Percentiles rank a stretch among this genome's conserved stretches.
Conservation (phyloP, 1,140 invertebrate genomes). For the Drosophila bipectinata region DNA sequence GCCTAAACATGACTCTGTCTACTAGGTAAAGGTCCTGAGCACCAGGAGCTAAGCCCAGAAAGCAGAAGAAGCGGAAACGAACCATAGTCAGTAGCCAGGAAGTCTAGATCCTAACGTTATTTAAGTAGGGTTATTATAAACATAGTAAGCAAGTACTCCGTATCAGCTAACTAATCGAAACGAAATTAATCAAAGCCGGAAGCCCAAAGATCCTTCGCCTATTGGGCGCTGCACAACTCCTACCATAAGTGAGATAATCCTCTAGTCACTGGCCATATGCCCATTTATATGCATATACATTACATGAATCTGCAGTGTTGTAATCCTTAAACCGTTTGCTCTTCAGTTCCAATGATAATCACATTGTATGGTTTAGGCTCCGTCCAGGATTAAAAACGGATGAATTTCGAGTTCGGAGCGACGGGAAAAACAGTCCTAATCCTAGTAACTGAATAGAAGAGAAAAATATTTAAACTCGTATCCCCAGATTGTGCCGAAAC, state of each 20-base stretch:
- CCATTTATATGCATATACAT: slow-evolving; percentile 1
- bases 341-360: slow-evolving; percentile 27
- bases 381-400: slow-evolving; percentile 57
- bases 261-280: slow-evolving; percentile 41
- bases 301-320: slow-evolving; percentile 28
- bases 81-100: slow-evolving; percentile 32
- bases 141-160: slow-evolving; percentile 35
- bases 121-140: slow-evolving; percentile 46
- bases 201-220: slow-evolving; percentile 43
- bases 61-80: slow-evolving; percentile 12
- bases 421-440: slow-evolving; percentile 28
- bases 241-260: slow-evolving; percentile 25
- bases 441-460: slow-evolving; percentile 30
- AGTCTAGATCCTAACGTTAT: slow-evolving; percentile 33
- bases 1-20: slow-evolving; percentile 78
- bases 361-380: slow-evolving; percentile 61
- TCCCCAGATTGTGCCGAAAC: slow-evolving; percentile 73
- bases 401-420: slow-evolving; percentile 16
- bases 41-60: not conserved
- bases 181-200: slow-evolving; percentile 44
- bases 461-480: slow-evolving; percentile 27
- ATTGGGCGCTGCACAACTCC: slow-evolving; percentile 39
- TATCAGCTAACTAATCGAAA: slow-evolving; percentile 44
- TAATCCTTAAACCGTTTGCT: slow-evolving; percentile 17
- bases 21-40: slow-evolving; percentile 52